phyloP scores from a whole-genome alignment of 2,113 vertebrate genomes.

The Lagopus muta region DNA sequence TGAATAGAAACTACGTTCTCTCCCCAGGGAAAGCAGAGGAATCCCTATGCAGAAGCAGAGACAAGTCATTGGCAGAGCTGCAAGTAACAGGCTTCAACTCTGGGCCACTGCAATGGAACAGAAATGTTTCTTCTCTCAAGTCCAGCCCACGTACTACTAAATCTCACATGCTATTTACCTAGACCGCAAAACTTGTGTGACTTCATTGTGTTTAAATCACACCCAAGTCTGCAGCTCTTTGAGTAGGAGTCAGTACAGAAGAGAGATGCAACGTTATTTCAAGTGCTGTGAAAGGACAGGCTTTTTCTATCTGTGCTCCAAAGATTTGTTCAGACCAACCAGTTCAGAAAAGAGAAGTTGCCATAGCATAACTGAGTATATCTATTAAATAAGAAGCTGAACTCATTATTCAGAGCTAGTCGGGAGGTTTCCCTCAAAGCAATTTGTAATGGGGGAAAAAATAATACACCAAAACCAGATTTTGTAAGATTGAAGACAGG shows the following conservation, averaged over 20 bases:
- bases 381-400: not conserved
- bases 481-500: not conserved
- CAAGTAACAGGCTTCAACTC: not conserved
- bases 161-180: not conserved
- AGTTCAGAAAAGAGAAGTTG: not conserved
- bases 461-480: not conserved
- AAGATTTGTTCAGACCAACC: not conserved
- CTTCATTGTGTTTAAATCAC: not conserved
- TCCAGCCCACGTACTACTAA: not conserved
- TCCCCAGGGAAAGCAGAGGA: not conserved
- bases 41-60: rapidly evolving
- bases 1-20: not conserved
- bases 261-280: not conserved
- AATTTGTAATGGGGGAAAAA: not conserved
- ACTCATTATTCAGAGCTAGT: not conserved
- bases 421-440: not conserved
- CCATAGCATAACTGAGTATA: not conserved
- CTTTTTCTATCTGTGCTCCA: not conserved
- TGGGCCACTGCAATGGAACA: rapidly evolving
- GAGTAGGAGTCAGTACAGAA: not conserved
- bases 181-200: not conserved
- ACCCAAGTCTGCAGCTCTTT: not conserved
- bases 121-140: not conserved
- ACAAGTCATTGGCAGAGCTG: not conserved
- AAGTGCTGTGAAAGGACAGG: not conserved